phyloP scores from a whole-genome alignment of 2,797 vertebrate genomes.

The Macropodus opercularis region DNA sequence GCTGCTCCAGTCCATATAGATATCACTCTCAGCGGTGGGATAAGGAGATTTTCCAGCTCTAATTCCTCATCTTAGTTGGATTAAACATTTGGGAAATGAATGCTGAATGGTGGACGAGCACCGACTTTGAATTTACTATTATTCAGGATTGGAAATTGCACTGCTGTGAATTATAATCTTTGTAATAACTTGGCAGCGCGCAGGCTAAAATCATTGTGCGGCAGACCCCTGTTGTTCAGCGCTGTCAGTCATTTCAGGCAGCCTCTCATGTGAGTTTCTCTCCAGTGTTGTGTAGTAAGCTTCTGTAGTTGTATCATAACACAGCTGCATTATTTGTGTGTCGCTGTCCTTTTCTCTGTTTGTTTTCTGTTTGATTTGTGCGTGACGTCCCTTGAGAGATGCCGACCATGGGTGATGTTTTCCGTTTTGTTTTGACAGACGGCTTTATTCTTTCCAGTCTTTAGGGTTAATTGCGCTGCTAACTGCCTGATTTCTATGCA shows the following conservation, averaged over 20 bases:
- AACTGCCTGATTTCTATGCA: slow-evolving; percentile 23
- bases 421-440: slow-evolving; percentile 18
- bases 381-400: neutral
- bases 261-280: neutral
- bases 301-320: slow-evolving; percentile 2
- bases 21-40: slow-evolving; percentile 57
- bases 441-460: slow-evolving; percentile 28
- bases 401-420: slow-evolving; percentile 6
- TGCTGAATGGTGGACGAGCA: slow-evolving; percentile 58
- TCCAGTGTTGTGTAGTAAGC: slow-evolving; percentile 3
- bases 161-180: slow-evolving; percentile 60
- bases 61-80: slow-evolving; percentile 72
- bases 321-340: slow-evolving; percentile 10
- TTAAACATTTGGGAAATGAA: slow-evolving; percentile 74
- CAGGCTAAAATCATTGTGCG: slow-evolving; percentile 48
- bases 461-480: slow-evolving; percentile 36
- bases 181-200: slow-evolving; percentile 61
- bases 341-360: slow-evolving; percentile 23
- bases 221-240: slow-evolving; percentile 40
- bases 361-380: slow-evolving; percentile 14
- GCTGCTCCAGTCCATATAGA: slow-evolving; percentile 48
- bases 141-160: slow-evolving; percentile 56
- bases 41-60: slow-evolving; percentile 64
- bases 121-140: slow-evolving; percentile 57
- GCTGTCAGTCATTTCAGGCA: slow-evolving; percentile 23